phyloP scores from a whole-genome alignment of 2,888 invertebrate genomes.

The Drosophila pseudotalamancana region DNA sequence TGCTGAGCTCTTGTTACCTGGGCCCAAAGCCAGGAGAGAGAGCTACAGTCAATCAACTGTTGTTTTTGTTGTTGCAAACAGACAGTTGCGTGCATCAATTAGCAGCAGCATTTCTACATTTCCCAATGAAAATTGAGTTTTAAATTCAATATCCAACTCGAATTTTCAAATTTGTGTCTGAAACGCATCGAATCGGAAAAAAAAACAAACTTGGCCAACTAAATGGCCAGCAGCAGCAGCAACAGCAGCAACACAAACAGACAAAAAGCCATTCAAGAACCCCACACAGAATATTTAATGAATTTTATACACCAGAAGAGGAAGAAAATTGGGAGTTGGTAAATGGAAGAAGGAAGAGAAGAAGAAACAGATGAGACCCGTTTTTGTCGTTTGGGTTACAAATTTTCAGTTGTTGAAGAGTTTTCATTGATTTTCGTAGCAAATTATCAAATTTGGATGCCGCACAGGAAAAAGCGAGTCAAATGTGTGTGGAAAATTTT shows the following conservation, averaged over 20 bases:
- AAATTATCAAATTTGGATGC: conserved; percentile 27
- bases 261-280: conserved; percentile 46
- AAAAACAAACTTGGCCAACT: conserved; percentile 64
- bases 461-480: background rate
- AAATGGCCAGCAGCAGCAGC: conserved; percentile 55
- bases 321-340: conserved; percentile 15
- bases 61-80: background rate
- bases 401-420: conserved; percentile 11
- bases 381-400: conserved; percentile 14
- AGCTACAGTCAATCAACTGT: conserved; percentile 41
- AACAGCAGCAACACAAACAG: no score
- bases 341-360: no score
- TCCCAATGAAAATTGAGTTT: conserved; percentile 60
- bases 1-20: conserved; percentile 38
- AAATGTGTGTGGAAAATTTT: background rate
- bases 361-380: conserved; percentile 23
- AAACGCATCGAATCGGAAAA: conserved; percentile 45
- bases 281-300: conserved; percentile 69
- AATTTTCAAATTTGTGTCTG: conserved; percentile 3
- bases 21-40: conserved; percentile 20
- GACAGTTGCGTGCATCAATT: conserved; percentile 56
- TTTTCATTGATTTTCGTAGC: conserved; percentile 31
- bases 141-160: conserved; percentile 41
- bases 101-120: conserved; percentile 39
- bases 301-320: conserved; percentile 29